A percentile compares a stretch with the other conserved stretches of the same genome.
phyloP scores from a whole-genome alignment of 2,888 invertebrate species.

The Microchrysa polita region DNA sequence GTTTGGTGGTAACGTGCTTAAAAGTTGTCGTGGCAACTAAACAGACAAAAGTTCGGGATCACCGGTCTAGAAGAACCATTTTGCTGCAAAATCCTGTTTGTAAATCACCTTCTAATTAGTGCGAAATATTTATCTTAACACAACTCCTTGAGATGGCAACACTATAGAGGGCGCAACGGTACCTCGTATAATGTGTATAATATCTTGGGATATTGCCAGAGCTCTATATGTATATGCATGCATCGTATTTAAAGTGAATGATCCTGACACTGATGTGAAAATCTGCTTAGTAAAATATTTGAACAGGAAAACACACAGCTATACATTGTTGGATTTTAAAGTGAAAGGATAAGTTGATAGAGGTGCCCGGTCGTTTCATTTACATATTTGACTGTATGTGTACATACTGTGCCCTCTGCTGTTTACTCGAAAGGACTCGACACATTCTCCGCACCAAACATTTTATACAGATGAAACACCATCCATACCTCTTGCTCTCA shows the following conservation, averaged over 20 bases:
- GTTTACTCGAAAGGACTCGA: not conserved
- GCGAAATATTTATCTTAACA: no score
- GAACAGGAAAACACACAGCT: not conserved
- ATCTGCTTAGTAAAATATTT: conserved; percentile 18
- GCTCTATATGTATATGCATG: not conserved
- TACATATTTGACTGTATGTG: not conserved
- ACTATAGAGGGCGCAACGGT: no score
- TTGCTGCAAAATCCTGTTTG: no score
- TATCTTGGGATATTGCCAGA: no score
- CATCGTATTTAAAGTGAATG: not conserved
- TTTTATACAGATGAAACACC: conserved; percentile 21
- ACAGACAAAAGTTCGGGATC: no score
- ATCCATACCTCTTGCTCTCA: conserved; percentile 8
- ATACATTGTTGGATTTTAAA: not conserved
- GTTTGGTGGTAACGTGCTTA: no score
- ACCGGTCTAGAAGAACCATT: no score
- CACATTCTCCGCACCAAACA: not conserved
- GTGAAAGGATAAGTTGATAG: not conserved
- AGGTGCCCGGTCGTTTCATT: not conserved
- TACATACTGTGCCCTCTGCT: not conserved
- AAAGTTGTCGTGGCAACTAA: no score
- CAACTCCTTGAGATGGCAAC: no score
- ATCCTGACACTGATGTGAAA: not conserved
- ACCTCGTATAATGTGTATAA: no score
- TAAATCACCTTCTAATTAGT: no score